Percentiles rank a stretch among this genome's conserved stretches.
Evolutionary conservation across 2,113 vertebrate species (phyloP).

Genomic region (Fregata magnificens): DNA sequence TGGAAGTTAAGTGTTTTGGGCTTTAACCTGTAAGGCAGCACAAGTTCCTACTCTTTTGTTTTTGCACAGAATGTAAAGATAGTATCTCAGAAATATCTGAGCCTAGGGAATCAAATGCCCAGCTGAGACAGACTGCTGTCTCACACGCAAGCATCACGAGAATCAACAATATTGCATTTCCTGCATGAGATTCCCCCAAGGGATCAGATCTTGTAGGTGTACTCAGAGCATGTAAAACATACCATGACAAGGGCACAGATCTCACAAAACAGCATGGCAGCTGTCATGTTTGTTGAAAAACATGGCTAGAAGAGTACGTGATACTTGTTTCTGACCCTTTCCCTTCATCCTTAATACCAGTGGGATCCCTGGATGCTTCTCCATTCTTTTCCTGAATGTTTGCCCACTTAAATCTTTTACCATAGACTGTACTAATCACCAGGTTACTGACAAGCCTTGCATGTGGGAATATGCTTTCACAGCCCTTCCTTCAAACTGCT

Average conservation of each 20-base stretch:
- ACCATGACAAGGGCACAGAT: background rate
- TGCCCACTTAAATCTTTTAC: background rate
- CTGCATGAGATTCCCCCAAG: background rate
- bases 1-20: background rate
- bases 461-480: background rate
- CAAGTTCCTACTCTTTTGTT: background rate
- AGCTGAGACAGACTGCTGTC: background rate
- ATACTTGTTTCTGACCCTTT: background rate
- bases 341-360: background rate
- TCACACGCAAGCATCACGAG: background rate
- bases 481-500: background rate
- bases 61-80: accelerated
- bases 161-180: background rate
- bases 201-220: background rate
- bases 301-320: background rate
- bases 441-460: background rate
- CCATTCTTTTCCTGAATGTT: background rate
- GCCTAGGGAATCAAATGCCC: background rate
- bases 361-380: background rate
- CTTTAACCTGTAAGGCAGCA: background rate
- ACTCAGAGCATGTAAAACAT: background rate
- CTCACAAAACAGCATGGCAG: background rate
- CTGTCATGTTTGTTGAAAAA: conserved; percentile 6
- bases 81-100: background rate
- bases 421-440: background rate